Evolutionary conservation across 2,113 vertebrate genomes (phyloP).

Genomic region (Piprites chloris): DNA sequence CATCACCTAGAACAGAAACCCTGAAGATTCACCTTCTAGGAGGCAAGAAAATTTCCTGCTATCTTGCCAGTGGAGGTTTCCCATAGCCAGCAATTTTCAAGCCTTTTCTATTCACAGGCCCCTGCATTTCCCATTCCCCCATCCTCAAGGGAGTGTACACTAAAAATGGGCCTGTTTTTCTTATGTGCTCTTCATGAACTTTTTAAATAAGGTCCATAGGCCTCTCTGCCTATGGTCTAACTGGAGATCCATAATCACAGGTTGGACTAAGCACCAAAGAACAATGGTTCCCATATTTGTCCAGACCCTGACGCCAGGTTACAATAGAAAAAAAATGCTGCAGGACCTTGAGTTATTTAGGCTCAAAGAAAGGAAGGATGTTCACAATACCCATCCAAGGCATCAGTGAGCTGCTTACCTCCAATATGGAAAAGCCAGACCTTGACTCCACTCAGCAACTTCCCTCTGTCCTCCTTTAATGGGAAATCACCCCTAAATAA

Average conservation of each 20-base stretch:
- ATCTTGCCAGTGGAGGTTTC: neutral
- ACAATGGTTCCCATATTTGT: neutral
- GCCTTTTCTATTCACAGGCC: neutral
- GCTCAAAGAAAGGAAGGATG: constrained; percentile 8
- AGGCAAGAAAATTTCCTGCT: neutral
- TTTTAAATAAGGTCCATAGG: neutral
- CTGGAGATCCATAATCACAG: neutral
- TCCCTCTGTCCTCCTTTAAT: neutral
- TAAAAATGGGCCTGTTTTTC: neutral
- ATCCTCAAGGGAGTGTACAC: accelerated
- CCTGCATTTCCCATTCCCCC: neutral
- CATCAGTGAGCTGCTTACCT: neutral
- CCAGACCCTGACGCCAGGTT: neutral
- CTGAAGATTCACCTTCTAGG: neutral
- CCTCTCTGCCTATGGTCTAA: neutral
- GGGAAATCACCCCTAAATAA: neutral
- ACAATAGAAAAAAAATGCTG: neutral
- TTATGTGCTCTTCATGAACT: neutral
- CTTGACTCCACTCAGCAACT: neutral
- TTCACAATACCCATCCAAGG: neutral
- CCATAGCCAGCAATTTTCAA: neutral
- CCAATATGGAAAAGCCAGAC: neutral
- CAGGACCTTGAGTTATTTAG: neutral
- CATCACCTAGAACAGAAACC: neutral
- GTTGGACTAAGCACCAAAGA: neutral